These are phyloP conservation scores for Brotogeris chrysoptera DNA, from an alignment of 2,797 vertebrate species.

Conservation along the genomic window DNA sequence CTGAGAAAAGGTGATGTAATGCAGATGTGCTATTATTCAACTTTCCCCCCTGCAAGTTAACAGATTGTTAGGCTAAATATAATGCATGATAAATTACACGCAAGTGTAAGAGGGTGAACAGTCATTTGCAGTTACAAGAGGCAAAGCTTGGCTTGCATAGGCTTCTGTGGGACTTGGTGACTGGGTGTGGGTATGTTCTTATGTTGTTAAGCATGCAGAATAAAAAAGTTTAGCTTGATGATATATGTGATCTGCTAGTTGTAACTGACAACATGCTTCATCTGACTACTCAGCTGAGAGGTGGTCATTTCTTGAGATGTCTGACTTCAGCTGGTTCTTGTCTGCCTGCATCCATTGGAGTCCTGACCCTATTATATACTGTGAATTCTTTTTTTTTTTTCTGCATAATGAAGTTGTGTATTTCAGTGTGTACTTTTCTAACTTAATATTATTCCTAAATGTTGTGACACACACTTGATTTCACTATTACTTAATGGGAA, in stretches of 20 bases:
- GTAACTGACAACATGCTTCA: neutral
- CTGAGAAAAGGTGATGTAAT: neutral
- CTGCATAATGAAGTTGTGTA: neutral
- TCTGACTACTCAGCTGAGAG: neutral
- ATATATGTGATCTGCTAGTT: neutral
- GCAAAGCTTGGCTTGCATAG: neutral
- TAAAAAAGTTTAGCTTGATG: neutral
- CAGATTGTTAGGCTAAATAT: neutral
- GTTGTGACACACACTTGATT: neutral
- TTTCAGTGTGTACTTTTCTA: neutral
- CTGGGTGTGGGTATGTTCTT: neutral
- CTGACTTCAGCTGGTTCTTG: neutral
- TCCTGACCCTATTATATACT: neutral
- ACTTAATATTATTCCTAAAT: neutral
- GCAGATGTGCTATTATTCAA: neutral
- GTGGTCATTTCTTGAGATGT: neutral
- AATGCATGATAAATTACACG: neutral
- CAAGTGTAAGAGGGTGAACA: no score
- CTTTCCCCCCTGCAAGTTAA: neutral
- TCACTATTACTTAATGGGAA: neutral
- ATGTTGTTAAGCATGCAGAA: neutral
- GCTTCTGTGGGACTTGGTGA: neutral
- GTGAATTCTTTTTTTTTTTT: neutral
- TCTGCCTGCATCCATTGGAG: neutral
- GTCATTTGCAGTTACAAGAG: neutral